Evolutionary conservation across 2,888 invertebrate species (phyloP).

Genomic region (Lottia scabra): DNA sequence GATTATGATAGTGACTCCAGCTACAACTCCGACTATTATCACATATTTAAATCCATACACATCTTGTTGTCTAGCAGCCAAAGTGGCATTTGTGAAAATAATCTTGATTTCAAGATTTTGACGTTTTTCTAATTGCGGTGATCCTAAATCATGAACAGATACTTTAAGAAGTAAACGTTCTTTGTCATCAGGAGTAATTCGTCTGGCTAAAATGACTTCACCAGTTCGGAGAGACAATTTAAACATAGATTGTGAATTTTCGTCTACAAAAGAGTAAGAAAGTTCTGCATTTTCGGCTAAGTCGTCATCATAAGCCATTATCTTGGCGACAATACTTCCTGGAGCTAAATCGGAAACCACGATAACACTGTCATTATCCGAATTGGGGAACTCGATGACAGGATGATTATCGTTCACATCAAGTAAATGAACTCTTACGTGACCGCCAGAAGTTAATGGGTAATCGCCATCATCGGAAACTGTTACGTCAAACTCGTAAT

Average conservation of each 20-base stretch:
- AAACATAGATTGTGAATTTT: conserved; percentile 40
- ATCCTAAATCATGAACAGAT: conserved; percentile 47
- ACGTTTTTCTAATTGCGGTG: conserved; percentile 37
- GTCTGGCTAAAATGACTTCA: conserved; percentile 38
- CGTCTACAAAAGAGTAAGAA: conserved; percentile 40
- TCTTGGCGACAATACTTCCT: conserved; percentile 35
- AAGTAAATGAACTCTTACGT: conserved; percentile 44
- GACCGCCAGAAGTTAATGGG: conserved; percentile 42
- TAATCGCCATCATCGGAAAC: conserved; percentile 55
- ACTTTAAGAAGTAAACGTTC: conserved; percentile 41
- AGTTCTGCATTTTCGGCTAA: conserved; percentile 48
- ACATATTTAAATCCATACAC: conserved; percentile 35
- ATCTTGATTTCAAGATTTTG: conserved; percentile 35
- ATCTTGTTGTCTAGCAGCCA: not conserved
- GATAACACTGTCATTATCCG: conserved; percentile 40
- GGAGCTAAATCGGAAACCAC: conserved; percentile 30
- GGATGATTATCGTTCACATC: conserved; percentile 62
- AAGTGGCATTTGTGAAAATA: conserved; percentile 24
- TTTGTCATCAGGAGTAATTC: conserved; percentile 29
- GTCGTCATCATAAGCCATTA: conserved; percentile 48
- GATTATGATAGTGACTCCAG: conserved; percentile 35
- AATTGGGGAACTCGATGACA: conserved; percentile 48
- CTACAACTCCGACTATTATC: conserved; percentile 38
- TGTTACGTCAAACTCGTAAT: conserved; percentile 47
- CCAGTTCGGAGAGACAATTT: conserved; percentile 39